Percentiles rank a stretch among this genome's conserved stretches.
Evolutionary conservation across 2,888 invertebrate species (phyloP).

Genomic region (Pollenia angustigena): DNA sequence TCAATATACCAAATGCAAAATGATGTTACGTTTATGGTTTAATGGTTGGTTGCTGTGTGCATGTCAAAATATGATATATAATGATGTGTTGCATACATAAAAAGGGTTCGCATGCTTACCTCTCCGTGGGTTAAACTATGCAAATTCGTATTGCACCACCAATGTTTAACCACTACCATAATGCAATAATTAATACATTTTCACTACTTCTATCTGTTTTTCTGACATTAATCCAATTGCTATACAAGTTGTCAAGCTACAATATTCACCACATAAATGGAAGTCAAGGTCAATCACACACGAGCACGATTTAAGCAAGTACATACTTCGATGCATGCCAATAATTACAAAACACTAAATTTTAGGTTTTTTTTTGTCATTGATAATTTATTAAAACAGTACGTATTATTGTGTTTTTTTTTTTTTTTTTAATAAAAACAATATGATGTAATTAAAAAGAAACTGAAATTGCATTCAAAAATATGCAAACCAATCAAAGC

Average conservation of each 20-base stretch:
- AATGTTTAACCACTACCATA: background rate
- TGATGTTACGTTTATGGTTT: no score
- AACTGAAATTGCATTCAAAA: slow-evolving; percentile 18
- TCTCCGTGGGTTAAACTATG: slow-evolving; percentile 12
- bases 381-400: slow-evolving; percentile 55
- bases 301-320: background rate
- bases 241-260: slow-evolving; percentile 47
- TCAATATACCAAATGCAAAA: no score
- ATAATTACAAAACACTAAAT: background rate
- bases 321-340: background rate
- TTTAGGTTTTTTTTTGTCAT: slow-evolving; percentile 28
- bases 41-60: no score
- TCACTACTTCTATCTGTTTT: background rate
- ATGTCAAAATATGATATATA: no score
- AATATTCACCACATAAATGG: slow-evolving; percentile 26
- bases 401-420: slow-evolving; percentile 14
- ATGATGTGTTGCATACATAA: background rate
- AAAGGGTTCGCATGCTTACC: slow-evolving; percentile 19
- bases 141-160: slow-evolving; percentile 1
- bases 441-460: background rate
- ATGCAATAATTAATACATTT: background rate
- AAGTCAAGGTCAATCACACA: slow-evolving; percentile 58
- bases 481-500: slow-evolving; percentile 41
- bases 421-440: slow-evolving; percentile 31
- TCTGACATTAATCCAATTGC: slow-evolving; percentile 51